A percentile compares a stretch with the other conserved stretches of the same genome.
Conservation (phyloP, 2,888 invertebrate genomes). For the Augiades crinisus region DNA sequence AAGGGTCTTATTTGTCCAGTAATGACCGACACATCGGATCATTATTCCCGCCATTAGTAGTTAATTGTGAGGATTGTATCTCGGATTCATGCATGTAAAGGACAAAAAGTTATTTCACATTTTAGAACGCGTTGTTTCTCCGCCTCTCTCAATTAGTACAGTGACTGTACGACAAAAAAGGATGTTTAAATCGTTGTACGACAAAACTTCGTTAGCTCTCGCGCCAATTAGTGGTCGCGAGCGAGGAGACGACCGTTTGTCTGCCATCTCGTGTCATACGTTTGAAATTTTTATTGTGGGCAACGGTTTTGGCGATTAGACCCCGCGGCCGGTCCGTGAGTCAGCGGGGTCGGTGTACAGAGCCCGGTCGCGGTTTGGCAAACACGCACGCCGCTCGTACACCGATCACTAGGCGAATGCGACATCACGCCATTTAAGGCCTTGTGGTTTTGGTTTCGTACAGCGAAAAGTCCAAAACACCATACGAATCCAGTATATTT, state of each 20-base stretch:
- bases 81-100: no score
- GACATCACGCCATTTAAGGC: not conserved
- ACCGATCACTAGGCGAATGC: not conserved
- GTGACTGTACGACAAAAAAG: no score
- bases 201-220: no score
- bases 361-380: constrained; percentile 43
- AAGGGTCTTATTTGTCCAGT: no score
- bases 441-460: not conserved
- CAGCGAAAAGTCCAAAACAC: not conserved
- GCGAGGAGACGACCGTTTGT: constrained; percentile 37
- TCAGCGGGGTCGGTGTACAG: constrained; percentile 63
- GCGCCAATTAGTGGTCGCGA: constrained; percentile 36
- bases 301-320: constrained; percentile 48
- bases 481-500: not conserved
- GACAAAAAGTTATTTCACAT: no score
- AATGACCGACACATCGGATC: no score
- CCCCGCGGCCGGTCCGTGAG: constrained; percentile 48
- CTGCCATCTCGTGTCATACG: constrained; percentile 31
- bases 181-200: no score
- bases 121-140: no score
- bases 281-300: constrained; percentile 39
- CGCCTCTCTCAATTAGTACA: no score
- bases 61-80: no score
- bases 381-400: constrained; percentile 31
- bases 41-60: no score